phyloP scores from a whole-genome alignment of 2,888 invertebrate genomes.

The Drosophila phalerata region DNA sequence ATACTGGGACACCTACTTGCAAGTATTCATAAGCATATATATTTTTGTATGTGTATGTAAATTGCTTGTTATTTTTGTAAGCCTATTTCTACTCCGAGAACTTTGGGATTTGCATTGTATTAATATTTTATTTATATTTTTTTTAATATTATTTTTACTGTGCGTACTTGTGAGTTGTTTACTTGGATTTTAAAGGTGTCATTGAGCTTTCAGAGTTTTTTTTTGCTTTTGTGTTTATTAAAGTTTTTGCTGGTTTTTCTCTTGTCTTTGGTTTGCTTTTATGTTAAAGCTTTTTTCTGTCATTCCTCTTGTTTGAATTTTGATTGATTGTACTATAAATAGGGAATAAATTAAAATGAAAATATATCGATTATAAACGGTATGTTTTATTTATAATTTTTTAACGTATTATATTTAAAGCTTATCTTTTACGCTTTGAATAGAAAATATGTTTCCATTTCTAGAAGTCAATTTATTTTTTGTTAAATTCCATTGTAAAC shows the following conservation, averaged over 20 bases:
- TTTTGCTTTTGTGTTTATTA: not conserved
- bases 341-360: no score
- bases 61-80: constrained; percentile 13
- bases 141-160: constrained; percentile 12
- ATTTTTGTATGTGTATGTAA: not conserved
- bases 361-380: not conserved
- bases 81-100: constrained; percentile 30
- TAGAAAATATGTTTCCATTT: not conserved
- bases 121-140: constrained; percentile 17
- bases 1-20: constrained; percentile 43
- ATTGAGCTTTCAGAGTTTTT: constrained; percentile 29
- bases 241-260: not conserved
- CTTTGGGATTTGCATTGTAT: constrained; percentile 32
- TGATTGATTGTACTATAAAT: not conserved
- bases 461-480: constrained; percentile 10
- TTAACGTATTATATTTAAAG: no score
- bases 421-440: no score
- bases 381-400: not conserved
- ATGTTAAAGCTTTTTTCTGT: no score
- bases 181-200: constrained; percentile 44
- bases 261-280: no score
- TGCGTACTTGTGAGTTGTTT: constrained; percentile 27
- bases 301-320: not conserved
- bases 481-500: not conserved
- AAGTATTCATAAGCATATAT: constrained; percentile 19